Evolutionary conservation across 2,113 vertebrate genomes (phyloP).

Genomic region (Chlorodrepanis virens): DNA sequence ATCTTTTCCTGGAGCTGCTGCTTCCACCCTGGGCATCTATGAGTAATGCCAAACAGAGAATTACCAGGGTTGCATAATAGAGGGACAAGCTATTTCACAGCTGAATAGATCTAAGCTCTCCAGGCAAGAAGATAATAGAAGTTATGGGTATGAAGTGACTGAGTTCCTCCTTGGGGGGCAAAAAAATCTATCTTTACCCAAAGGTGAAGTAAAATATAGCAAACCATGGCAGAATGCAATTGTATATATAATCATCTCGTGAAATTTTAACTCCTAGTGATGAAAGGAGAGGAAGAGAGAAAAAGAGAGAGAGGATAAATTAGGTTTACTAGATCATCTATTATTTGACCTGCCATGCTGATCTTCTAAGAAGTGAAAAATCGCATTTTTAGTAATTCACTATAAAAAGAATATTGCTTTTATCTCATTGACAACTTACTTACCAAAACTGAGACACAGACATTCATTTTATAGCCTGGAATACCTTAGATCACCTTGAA

Average conservation of each 20-base stretch:
- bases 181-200: neutral
- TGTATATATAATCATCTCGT: neutral
- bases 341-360: neutral
- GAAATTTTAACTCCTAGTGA: neutral
- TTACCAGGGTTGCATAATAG: neutral
- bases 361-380: neutral
- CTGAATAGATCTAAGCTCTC: neutral
- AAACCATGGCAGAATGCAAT: neutral
- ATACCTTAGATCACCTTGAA: neutral
- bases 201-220: neutral
- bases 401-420: neutral
- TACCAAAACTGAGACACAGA: neutral
- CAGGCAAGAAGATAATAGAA: neutral
- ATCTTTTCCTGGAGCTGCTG: neutral
- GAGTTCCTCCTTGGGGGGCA: neutral
- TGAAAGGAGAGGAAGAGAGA: neutral
- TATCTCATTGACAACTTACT: neutral
- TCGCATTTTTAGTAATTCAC: neutral
- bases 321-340: neutral
- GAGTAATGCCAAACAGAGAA: neutral
- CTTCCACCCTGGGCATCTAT: neutral
- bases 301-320: neutral
- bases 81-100: conserved; percentile 14
- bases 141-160: neutral
- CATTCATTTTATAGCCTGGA: neutral